Conservation (phyloP, 2,113 vertebrate genomes). For the Leucosticte australis region DNA sequence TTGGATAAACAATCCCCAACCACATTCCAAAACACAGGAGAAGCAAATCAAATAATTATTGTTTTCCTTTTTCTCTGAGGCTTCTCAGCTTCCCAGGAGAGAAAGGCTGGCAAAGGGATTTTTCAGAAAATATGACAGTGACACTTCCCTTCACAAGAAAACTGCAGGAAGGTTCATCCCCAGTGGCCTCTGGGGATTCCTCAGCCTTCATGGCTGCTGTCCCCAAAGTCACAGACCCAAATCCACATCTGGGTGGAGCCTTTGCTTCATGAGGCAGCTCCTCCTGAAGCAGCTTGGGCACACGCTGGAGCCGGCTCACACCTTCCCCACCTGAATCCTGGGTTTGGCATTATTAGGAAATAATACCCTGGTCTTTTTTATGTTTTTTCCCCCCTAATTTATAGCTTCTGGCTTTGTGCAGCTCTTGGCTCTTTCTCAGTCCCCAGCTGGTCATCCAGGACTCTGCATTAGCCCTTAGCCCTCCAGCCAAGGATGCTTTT, state of each 20-base stretch:
- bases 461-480: neutral
- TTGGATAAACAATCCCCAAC: too few relatives aligned
- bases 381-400: neutral
- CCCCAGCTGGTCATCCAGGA: neutral
- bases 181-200: accelerated
- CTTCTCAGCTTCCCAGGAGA: too few relatives aligned
- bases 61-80: too few relatives aligned
- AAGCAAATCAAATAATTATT: too few relatives aligned
- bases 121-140: too few relatives aligned
- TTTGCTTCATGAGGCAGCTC: neutral
- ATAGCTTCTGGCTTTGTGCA: neutral
- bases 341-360: neutral
- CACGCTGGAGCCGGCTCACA: accelerated
- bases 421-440: neutral
- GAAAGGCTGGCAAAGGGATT: too few relatives aligned
- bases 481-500: neutral
- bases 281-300: neutral
- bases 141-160: neutral
- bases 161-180: neutral
- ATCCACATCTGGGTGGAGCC: neutral
- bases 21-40: too few relatives aligned
- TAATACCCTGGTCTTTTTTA: neutral
- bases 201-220: neutral
- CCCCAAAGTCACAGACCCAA: neutral
- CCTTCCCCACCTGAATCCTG: neutral